These are phyloP conservation scores for Pangasius macronema DNA, from an alignment of 2,797 vertebrate genomes.

Conservation along the genomic window DNA sequence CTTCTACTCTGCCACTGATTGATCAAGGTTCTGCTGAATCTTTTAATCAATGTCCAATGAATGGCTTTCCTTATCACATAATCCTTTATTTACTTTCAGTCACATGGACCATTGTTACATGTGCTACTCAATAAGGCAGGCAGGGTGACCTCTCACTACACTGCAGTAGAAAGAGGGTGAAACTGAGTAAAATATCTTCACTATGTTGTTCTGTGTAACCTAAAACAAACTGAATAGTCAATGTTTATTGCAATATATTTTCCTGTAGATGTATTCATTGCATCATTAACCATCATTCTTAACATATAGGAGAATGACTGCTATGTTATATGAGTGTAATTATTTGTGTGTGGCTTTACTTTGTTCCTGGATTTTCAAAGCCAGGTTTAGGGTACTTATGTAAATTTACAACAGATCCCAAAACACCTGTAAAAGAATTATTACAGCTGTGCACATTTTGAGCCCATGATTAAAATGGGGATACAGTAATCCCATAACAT, in stretches of 20 bases:
- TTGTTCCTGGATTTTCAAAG: not conserved
- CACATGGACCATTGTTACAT: slow-evolving; percentile 19
- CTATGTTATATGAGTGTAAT: not conserved
- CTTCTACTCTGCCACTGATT: not conserved
- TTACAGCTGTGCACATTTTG: not conserved
- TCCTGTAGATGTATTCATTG: not conserved
- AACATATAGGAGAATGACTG: not conserved
- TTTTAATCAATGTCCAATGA: slow-evolving; percentile 19
- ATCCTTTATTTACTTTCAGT: slow-evolving; percentile 29
- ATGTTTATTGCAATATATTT: not conserved
- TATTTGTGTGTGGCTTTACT: not conserved
- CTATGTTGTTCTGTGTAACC: not conserved
- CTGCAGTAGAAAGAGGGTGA: not conserved
- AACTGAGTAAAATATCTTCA: not conserved
- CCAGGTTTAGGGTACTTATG: not conserved
- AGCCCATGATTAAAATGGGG: slow-evolving; percentile 1
- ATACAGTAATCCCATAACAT: not conserved
- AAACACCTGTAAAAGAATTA: not conserved
- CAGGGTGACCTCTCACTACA: slow-evolving; percentile 9
- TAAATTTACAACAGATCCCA: not conserved
- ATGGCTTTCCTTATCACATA: slow-evolving; percentile 15
- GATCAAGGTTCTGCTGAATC: slow-evolving; percentile 8
- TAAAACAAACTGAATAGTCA: not conserved
- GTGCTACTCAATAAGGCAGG: not conserved
- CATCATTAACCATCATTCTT: not conserved